Percentiles rank a stretch among this genome's conserved stretches.
Evolutionary conservation across 2,888 invertebrate genomes (phyloP).

Genomic region (Apoderus coryli): DNA sequence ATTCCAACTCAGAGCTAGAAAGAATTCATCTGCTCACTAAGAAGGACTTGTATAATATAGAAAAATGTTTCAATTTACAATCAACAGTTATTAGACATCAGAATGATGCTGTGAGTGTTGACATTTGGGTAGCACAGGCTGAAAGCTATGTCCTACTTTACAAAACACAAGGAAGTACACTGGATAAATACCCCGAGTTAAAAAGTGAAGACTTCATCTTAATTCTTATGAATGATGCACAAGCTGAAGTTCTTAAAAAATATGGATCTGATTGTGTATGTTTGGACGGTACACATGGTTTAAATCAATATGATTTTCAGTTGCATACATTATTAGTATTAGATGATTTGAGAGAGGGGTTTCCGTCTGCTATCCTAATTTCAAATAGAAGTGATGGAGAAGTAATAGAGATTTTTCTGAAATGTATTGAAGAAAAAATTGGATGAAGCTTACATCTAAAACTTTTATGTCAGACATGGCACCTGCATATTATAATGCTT

Average conservation of each 20-base stretch:
- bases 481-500: not conserved
- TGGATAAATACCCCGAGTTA: slow-evolving; percentile 13
- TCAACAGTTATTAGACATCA: slow-evolving; percentile 3
- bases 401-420: slow-evolving; percentile 8
- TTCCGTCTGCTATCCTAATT: slow-evolving; percentile 9
- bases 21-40: slow-evolving; percentile 12
- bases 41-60: slow-evolving; percentile 15
- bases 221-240: slow-evolving; percentile 20
- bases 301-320: slow-evolving; percentile 15
- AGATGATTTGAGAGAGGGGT: slow-evolving; percentile 13
- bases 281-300: slow-evolving; percentile 12
- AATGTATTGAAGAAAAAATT: not conserved
- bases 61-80: slow-evolving; percentile 12
- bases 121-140: slow-evolving; percentile 11
- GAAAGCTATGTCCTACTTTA: slow-evolving; percentile 12
- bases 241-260: slow-evolving; percentile 17
- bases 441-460: no score
- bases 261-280: slow-evolving; percentile 15
- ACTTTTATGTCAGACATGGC: no score
- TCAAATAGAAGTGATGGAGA: slow-evolving; percentile 7
- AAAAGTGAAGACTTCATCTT: slow-evolving; percentile 20
- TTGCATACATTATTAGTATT: slow-evolving; percentile 15
- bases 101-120: slow-evolving; percentile 10
- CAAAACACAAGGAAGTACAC: slow-evolving; percentile 13
- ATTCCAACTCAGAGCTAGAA: slow-evolving; percentile 8